Evolutionary conservation across 2,113 vertebrate species (phyloP).

Genomic region (Ammodramus savannarum): DNA sequence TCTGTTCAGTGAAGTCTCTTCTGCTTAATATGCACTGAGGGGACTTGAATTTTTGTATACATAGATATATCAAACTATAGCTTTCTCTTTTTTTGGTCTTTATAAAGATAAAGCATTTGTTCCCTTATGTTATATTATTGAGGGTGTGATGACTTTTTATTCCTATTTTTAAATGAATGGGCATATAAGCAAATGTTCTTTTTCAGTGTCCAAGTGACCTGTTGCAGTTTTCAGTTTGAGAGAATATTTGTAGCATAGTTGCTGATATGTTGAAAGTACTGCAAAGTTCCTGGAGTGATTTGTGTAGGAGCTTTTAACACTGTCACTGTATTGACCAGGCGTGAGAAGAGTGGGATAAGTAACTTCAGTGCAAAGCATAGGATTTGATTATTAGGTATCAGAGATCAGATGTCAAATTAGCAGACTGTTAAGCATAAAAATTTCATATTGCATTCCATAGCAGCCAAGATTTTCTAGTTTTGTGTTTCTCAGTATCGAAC

Average conservation of each 20-base stretch:
- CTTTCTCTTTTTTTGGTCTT: conserved; percentile 55
- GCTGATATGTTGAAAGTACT: conserved; percentile 24
- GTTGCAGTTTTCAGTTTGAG: conserved; percentile 46
- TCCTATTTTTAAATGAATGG: conserved; percentile 67
- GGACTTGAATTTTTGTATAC: conserved; percentile 12
- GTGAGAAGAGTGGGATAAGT: neutral
- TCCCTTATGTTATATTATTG: conserved; percentile 55
- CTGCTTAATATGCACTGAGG: conserved; percentile 8
- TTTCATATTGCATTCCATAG: neutral
- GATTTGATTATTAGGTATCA: neutral
- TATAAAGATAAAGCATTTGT: conserved; percentile 57
- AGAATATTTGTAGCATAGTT: conserved; percentile 51
- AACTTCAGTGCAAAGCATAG: neutral
- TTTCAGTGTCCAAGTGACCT: neutral
- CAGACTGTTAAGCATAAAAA: neutral
- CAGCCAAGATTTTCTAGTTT: neutral
- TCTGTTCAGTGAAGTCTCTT: conserved; percentile 45
- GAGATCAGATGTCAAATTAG: neutral
- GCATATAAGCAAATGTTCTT: neutral
- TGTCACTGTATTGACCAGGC: neutral
- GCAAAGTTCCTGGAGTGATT: conserved; percentile 51
- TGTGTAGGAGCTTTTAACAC: conserved; percentile 61
- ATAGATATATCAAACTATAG: conserved; percentile 46
- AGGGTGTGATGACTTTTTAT: conserved; percentile 59
- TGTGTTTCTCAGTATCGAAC: neutral